phyloP scores from a whole-genome alignment of 2,113 vertebrate species.

The Corapipo altera region DNA sequence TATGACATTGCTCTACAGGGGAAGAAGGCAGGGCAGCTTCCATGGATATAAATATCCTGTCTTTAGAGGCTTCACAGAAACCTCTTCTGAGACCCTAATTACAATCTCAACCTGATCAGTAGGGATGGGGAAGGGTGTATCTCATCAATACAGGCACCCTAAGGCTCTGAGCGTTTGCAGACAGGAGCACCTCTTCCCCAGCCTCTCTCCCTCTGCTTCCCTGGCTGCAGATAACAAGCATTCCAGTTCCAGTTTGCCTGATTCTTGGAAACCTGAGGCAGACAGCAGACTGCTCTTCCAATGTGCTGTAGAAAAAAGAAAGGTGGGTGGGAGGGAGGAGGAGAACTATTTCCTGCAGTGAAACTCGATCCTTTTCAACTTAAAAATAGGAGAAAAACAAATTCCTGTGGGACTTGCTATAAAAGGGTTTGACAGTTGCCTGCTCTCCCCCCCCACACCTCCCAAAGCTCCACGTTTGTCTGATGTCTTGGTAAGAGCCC shows the following conservation, averaged over 20 bases:
- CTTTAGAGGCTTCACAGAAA: neutral
- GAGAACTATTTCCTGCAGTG: conserved; percentile 78
- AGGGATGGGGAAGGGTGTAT: neutral
- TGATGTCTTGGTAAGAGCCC: neutral
- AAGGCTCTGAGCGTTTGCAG: neutral
- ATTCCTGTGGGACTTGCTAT: conserved; percentile 64
- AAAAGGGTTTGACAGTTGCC: conserved; percentile 46
- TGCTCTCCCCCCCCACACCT: neutral
- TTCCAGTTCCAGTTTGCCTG: conserved; percentile 26
- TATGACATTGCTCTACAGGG: neutral
- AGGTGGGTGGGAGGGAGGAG: conserved; percentile 55
- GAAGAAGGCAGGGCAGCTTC: neutral
- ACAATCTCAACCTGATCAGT: neutral
- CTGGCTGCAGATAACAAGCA: neutral
- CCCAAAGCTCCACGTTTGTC: neutral
- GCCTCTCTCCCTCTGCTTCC: neutral
- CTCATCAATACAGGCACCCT: neutral
- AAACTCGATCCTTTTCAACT: conserved; percentile 77
- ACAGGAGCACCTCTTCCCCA: neutral
- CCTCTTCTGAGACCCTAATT: neutral
- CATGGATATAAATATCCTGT: neutral
- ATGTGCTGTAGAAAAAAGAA: conserved; percentile 24
- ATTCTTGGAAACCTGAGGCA: conserved; percentile 29
- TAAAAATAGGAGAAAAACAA: conserved; percentile 73
- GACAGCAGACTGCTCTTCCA: conserved; percentile 55